Conservation (phyloP, 2,113 vertebrate genomes). For the Melospiza georgiana region DNA sequence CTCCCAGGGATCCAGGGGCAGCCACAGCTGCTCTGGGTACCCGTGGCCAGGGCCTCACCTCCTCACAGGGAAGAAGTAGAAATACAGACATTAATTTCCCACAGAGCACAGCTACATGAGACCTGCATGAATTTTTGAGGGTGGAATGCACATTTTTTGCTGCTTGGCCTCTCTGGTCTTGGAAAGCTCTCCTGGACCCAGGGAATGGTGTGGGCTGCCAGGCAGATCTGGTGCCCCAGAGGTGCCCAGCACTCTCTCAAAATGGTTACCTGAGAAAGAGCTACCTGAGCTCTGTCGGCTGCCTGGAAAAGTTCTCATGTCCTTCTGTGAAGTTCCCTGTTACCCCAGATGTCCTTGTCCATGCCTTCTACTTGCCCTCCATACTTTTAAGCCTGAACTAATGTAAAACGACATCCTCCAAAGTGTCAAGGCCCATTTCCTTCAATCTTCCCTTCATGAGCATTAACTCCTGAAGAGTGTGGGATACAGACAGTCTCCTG, state of each 20-base stretch:
- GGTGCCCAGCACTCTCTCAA: neutral
- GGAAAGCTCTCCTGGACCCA: neutral
- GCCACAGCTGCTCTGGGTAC: neutral
- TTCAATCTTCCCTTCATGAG: neutral
- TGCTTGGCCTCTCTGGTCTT: neutral
- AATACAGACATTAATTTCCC: neutral
- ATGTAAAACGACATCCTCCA: neutral
- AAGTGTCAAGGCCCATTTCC: conserved; percentile 26
- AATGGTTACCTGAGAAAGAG: neutral
- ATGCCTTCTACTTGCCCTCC: neutral
- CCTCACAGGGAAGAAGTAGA: neutral
- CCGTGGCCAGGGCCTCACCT: accelerated
- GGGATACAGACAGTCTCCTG: neutral
- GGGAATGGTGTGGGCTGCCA: neutral
- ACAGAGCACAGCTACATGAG: neutral
- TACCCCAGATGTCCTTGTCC: neutral
- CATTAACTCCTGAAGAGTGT: conserved; percentile 6
- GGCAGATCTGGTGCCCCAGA: neutral
- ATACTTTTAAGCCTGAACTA: neutral
- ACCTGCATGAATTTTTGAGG: neutral
- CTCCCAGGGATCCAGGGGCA: neutral
- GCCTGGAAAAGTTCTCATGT: neutral
- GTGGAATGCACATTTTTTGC: neutral
- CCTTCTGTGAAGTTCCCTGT: neutral
- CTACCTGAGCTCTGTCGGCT: neutral